Evolutionary conservation across 2,113 vertebrate species (phyloP).

Genomic region (Rhinopithecus roxellana): DNA sequence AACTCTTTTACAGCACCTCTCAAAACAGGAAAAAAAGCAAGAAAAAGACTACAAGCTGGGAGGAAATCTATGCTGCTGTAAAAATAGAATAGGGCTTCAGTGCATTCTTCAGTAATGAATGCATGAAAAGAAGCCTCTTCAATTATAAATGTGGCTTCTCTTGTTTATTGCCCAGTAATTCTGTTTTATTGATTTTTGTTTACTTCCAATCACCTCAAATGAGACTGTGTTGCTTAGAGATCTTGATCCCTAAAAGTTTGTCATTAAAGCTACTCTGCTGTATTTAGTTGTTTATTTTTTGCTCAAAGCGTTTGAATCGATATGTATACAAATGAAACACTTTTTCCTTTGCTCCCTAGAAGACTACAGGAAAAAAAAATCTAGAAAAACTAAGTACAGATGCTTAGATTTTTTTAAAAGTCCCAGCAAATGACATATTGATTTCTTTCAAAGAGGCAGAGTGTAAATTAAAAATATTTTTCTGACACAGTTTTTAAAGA

Average conservation of each 20-base stretch:
- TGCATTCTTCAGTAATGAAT: constrained; percentile 71
- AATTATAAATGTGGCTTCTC: constrained; percentile 69
- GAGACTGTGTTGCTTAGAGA: constrained; percentile 56
- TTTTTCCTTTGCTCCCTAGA: constrained; percentile 71
- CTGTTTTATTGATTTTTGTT: constrained; percentile 74
- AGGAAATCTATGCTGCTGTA: constrained; percentile 59
- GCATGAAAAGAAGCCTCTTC: constrained; percentile 64
- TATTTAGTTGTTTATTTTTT: constrained; percentile 85
- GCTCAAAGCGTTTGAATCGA: constrained; percentile 81
- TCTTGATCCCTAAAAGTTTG: constrained; percentile 79
- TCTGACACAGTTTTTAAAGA: constrained; percentile 81
- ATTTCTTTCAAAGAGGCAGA: constrained; percentile 82
- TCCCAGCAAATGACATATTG: constrained; percentile 81
- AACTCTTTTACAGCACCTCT: background rate
- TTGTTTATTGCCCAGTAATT: constrained; percentile 67
- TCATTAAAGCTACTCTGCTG: constrained; percentile 79
- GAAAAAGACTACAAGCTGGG: background rate
- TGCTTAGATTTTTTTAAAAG: constrained; percentile 67
- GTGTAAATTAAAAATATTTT: constrained; percentile 85
- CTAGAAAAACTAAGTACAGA: constrained; percentile 83
- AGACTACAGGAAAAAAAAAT: constrained; percentile 36
- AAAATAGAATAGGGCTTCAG: constrained; percentile 58
- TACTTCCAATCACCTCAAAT: constrained; percentile 73
- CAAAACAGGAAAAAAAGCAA: background rate
- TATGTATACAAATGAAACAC: constrained; percentile 82